A percentile compares a stretch with the other conserved stretches of the same genome.
These are phyloP conservation scores for Decapterus maruadsi DNA, from an alignment of 2,797 vertebrate genomes.

Conservation along the genomic window DNA sequence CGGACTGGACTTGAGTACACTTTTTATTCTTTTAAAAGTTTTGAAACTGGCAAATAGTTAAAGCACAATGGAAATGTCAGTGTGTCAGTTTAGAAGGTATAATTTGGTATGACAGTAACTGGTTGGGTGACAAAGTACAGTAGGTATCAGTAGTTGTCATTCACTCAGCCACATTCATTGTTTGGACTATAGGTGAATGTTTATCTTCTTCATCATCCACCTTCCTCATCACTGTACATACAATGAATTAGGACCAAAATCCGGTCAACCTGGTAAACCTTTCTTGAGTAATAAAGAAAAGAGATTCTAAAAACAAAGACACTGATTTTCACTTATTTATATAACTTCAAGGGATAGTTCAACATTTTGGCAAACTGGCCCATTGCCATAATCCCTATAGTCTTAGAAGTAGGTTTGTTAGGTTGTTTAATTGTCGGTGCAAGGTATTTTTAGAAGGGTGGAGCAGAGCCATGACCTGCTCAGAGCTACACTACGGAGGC, in stretches of 20 bases:
- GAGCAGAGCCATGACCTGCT: too few relatives aligned
- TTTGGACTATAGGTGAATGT: background rate
- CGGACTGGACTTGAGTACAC: constrained; percentile 50
- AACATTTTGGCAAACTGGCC: too few relatives aligned
- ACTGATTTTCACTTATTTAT: too few relatives aligned
- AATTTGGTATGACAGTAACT: background rate
- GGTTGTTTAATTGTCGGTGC: too few relatives aligned
- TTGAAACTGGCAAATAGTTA: background rate
- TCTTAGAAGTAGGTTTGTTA: too few relatives aligned
- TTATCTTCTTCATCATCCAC: background rate
- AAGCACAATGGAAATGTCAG: background rate
- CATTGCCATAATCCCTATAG: too few relatives aligned
- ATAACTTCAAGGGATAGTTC: too few relatives aligned
- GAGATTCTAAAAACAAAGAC: too few relatives aligned
- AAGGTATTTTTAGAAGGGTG: too few relatives aligned
- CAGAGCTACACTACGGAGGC: too few relatives aligned
- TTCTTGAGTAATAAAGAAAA: too few relatives aligned
- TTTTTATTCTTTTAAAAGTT: background rate
- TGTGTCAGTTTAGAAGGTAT: background rate
- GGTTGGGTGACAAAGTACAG: background rate
- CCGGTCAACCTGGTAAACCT: too few relatives aligned
- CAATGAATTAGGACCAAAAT: background rate
- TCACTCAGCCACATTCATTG: background rate
- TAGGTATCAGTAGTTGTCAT: background rate
- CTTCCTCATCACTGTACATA: background rate